These are phyloP conservation scores for Apotomis betuletana DNA, from an alignment of 2,888 invertebrate species.

Conservation along the genomic window DNA sequence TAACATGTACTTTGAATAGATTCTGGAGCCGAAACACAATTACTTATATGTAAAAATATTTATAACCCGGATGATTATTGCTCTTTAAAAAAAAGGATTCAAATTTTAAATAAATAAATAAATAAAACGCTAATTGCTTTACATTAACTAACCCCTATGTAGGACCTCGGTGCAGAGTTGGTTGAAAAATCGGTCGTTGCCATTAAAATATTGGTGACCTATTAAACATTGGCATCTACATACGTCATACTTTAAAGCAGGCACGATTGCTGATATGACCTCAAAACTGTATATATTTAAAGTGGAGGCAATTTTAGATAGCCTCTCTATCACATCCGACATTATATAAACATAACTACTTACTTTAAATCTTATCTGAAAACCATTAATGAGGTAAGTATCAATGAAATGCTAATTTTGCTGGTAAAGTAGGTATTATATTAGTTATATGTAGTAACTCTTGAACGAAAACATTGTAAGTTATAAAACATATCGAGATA, in stretches of 20 bases:
- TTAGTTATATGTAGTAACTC: background rate
- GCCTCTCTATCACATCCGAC: slow-evolving; percentile 58
- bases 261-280: slow-evolving; percentile 53
- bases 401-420: slow-evolving; percentile 37
- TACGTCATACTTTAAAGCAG: slow-evolving; percentile 1
- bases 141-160: background rate
- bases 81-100: no score
- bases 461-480: background rate
- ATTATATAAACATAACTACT: slow-evolving; percentile 42
- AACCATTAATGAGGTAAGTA: slow-evolving; percentile 57
- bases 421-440: slow-evolving; percentile 11
- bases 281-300: slow-evolving; percentile 57
- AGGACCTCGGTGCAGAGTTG: background rate
- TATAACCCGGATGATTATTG: no score
- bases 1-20: no score
- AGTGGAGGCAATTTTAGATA: slow-evolving; percentile 52
- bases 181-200: background rate
- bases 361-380: slow-evolving; percentile 52
- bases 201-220: background rate
- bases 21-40: no score
- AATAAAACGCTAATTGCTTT: no score
- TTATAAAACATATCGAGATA: background rate
- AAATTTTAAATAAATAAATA: no score
- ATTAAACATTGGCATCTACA: background rate
- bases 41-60: no score